A percentile compares a stretch with the other conserved stretches of the same genome.
Evolutionary conservation across 1,140 invertebrate genomes (phyloP).

Genomic region (Danaus plexippus): DNA sequence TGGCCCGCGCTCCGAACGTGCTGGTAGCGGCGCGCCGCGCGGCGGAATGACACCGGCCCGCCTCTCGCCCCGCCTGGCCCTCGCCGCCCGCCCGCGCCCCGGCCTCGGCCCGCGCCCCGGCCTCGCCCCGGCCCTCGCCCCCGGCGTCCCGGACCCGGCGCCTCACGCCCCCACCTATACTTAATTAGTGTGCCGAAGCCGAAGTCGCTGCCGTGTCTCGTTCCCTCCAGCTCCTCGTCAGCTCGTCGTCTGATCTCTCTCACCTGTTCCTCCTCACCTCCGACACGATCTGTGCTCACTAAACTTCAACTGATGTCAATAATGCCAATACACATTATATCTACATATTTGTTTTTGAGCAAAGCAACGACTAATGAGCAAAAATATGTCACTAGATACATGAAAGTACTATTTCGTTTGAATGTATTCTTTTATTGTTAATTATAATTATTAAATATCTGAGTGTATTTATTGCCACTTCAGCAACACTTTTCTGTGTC

Average conservation of each 20-base stretch:
- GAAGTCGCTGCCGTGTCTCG: constrained; percentile 7
- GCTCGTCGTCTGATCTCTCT: constrained; percentile 11
- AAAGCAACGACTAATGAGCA: no score
- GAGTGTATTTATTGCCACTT: no score
- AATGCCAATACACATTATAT: no score
- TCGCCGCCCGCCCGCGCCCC: constrained; percentile 44
- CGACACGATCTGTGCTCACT: no score
- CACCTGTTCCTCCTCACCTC: no score
- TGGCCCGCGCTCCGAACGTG: constrained; percentile 67
- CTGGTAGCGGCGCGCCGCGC: constrained; percentile 46
- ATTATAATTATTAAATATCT: no score
- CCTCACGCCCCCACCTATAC: constrained; percentile 42
- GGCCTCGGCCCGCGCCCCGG: constrained; percentile 27
- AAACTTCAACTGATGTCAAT: no score
- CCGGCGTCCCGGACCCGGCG: constrained; percentile 31
- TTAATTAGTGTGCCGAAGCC: constrained; percentile 48
- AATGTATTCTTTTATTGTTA: no score
- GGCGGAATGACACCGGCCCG: constrained; percentile 50
- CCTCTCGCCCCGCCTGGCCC: constrained; percentile 42
- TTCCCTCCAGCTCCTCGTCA: constrained; percentile 15
- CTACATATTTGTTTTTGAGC: no score
- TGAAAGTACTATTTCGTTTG: no score
- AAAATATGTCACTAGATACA: no score
- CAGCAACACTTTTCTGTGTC: no score
- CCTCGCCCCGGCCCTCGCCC: constrained; percentile 33